Evolutionary conservation across 2,888 invertebrate genomes (phyloP).

Genomic region (Dione vanillae): DNA sequence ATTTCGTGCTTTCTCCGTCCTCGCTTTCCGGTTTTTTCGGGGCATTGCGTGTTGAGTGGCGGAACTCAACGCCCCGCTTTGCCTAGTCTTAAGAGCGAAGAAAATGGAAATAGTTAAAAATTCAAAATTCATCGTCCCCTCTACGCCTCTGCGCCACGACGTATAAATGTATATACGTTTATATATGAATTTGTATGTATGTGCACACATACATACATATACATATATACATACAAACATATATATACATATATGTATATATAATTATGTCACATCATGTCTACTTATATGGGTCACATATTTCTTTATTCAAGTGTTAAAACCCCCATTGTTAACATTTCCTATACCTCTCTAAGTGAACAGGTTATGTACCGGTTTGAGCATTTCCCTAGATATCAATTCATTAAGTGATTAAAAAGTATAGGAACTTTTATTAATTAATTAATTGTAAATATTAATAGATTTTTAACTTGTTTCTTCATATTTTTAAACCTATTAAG

Average conservation of each 20-base stretch:
- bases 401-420: neutral
- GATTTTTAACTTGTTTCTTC: too few species aligned
- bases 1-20: too few species aligned
- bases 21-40: too few species aligned
- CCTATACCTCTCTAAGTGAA: neutral
- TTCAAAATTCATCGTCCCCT: too few species aligned
- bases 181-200: slow-evolving; percentile 10
- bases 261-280: slow-evolving; percentile 17
- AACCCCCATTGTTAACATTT: slow-evolving; percentile 20
- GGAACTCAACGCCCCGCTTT: too few species aligned
- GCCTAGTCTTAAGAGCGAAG: too few species aligned
- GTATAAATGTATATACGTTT: slow-evolving; percentile 16
- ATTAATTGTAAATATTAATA: too few species aligned
- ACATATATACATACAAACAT: slow-evolving; percentile 15
- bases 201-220: slow-evolving; percentile 18
- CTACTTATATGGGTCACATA: slow-evolving; percentile 31
- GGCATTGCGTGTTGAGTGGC: too few species aligned
- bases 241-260: slow-evolving; percentile 25
- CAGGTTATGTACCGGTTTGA: neutral
- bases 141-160: too few species aligned
- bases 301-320: slow-evolving; percentile 28
- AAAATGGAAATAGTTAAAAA: too few species aligned
- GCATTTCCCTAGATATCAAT: neutral
- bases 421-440: neutral
- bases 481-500: too few species aligned